phyloP scores from a whole-genome alignment of 2,113 vertebrate species.

The Ranitomeya variabilis region DNA sequence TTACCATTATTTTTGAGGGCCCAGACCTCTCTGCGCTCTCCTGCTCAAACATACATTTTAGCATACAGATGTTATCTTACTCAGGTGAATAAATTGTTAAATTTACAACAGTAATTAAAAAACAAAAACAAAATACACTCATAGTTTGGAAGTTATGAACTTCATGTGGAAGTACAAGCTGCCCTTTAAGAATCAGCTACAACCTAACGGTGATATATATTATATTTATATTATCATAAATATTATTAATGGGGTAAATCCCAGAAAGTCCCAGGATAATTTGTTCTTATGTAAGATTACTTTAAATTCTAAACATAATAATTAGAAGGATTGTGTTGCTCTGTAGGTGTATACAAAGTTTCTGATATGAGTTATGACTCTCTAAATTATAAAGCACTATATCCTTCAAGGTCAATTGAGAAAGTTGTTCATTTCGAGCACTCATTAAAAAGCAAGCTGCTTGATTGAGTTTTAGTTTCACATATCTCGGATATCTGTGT shows the following conservation, averaged over 20 bases:
- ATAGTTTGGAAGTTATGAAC: constrained; percentile 27
- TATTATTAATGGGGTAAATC: constrained; percentile 53
- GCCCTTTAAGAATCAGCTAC: not conserved
- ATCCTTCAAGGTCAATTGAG: constrained; percentile 23
- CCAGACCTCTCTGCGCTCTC: no score
- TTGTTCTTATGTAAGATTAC: constrained; percentile 56
- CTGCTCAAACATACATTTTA: constrained; percentile 1
- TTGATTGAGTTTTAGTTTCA: not conserved
- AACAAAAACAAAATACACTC: constrained; percentile 36
- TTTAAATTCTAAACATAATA: constrained; percentile 60
- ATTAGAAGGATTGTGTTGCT: constrained; percentile 56
- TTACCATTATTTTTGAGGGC: no score
- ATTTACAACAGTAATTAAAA: constrained; percentile 20
- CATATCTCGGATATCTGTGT: not conserved
- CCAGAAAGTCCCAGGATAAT: constrained; percentile 53
- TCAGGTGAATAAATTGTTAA: not conserved
- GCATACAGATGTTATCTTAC: not conserved
- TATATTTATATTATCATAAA: constrained; percentile 39
- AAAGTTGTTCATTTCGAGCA: constrained; percentile 17
- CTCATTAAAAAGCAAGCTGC: constrained; percentile 24
- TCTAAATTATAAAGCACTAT: constrained; percentile 24
- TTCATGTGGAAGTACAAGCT: constrained; percentile 42
- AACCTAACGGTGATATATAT: not conserved
- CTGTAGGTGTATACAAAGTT: constrained; percentile 43
- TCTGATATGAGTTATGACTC: constrained; percentile 53